phyloP scores from a whole-genome alignment of 2,797 vertebrate genomes.

The Anolis apletophallus region DNA sequence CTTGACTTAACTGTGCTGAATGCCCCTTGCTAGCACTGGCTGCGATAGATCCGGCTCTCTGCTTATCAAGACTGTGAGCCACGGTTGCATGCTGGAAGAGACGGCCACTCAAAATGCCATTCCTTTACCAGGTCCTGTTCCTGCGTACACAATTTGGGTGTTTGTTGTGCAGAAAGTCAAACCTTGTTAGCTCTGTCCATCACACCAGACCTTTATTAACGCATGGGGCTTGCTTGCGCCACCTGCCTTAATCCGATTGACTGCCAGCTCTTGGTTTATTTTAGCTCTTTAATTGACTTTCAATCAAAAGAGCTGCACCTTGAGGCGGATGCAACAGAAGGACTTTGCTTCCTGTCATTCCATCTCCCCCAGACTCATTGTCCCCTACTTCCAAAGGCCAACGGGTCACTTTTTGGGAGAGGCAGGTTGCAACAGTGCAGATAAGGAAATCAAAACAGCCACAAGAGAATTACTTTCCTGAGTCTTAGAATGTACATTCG shows the following conservation, averaged over 20 bases:
- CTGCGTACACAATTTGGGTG: background rate
- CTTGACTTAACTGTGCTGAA: background rate
- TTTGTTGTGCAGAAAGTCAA: background rate
- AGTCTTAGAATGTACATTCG: background rate
- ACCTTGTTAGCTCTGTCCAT: background rate
- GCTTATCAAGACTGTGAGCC: background rate
- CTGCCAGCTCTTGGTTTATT: background rate
- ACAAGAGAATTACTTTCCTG: background rate
- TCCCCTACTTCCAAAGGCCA: constrained; percentile 1
- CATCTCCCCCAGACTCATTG: background rate
- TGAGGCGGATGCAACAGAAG: background rate
- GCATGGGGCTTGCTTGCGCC: background rate
- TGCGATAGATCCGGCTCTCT: no score
- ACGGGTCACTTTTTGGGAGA: background rate
- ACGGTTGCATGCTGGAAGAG: no score
- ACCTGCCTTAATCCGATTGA: background rate
- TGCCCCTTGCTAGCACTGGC: background rate
- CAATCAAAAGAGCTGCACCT: background rate
- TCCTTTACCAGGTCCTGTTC: background rate
- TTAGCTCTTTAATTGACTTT: constrained; percentile 2
- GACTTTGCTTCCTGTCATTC: background rate
- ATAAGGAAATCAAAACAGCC: background rate
- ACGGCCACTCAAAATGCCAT: background rate
- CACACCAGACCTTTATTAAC: background rate
- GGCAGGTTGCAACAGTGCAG: background rate